Base-by-base conservation (phyloP, 2,113 vertebrate species). In the Columba livia region DNA sequence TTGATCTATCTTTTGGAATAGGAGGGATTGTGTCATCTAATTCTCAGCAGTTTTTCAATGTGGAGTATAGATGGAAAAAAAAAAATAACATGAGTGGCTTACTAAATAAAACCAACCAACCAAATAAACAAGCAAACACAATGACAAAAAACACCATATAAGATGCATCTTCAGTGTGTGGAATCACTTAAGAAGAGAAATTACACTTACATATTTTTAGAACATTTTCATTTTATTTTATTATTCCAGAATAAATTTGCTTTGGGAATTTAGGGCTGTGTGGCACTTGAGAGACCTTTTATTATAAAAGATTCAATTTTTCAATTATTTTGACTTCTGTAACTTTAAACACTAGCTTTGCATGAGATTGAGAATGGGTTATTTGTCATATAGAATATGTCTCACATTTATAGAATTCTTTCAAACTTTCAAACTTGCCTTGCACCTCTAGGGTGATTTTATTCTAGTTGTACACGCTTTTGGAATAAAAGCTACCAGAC, bases 261-360 rank as follows among this genome's bases (percentile, higher is more conserved):
- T 90, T 94, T 86, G 78, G 60, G 89, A 96, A 95, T 94, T 77
- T 51, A 73, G 31, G 47, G 32, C 28, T 17, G 38, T 89, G n/a
- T 90, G 88, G 89, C 69, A 84, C 74, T 85, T 89, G 74, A 96
- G 67, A 96, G 51, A 19, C 44, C 24, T 56, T 95, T 91, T 94
- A 67, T 88, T 71, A 97, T 95, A 94, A 97, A 95, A 71, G 31
- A 97, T 96, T 96, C 83, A 58, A 79, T 96, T 97, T 97, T 94
- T 96, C 95, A 97, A 47, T 92, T 97, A 82, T 97, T 98, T 98
- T 96, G 85, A 97, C 93, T 97, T 96, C 42, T 96, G 79, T 97
- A 96, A 96, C 94, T 96, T 97, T 97, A 96, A 98, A 96, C 47
- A 94, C 50, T 79, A 81, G 94, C 67, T 97, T 97, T 94, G 28